A percentile compares a stretch with the other conserved stretches of the same genome.
phyloP scores from a whole-genome alignment of 2,113 vertebrate species.

The Anoplopoma fimbria region DNA sequence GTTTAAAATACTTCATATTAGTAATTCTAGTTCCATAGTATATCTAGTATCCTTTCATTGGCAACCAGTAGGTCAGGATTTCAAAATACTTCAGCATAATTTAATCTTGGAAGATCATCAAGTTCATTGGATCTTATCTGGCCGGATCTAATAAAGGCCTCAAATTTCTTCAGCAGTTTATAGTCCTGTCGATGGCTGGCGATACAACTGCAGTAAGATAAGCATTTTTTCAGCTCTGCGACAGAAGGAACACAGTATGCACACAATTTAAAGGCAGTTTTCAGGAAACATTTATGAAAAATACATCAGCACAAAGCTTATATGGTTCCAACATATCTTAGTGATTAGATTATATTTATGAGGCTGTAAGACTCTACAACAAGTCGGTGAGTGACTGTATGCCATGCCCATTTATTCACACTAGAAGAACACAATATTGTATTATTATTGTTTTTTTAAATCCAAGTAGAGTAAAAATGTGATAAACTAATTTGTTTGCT shows the following conservation, averaged over 20 bases:
- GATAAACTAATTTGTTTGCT: background rate
- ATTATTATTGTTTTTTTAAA: constrained; percentile 32
- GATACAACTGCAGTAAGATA: background rate
- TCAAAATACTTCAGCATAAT: background rate
- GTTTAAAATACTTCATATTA: background rate
- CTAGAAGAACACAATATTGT: background rate
- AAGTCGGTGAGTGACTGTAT: background rate
- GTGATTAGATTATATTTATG: background rate
- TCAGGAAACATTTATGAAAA: constrained; percentile 5
- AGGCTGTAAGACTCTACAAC: constrained; percentile 45
- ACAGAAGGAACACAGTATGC: background rate
- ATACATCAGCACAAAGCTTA: background rate
- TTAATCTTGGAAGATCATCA: background rate
- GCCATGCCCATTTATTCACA: background rate
- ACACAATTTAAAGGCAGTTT: background rate
- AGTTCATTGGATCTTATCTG: constrained; percentile 16
- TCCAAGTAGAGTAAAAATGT: background rate
- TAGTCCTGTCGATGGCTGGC: background rate
- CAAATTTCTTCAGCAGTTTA: background rate
- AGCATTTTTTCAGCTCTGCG: background rate
- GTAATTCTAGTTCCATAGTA: background rate
- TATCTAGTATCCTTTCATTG: background rate
- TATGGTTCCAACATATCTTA: background rate
- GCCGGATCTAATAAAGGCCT: background rate
- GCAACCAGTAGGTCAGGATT: background rate